A percentile compares a stretch with the other conserved stretches of the same genome.
Evolutionary conservation across 2,797 vertebrate species (phyloP).

Genomic region (Acanthurus leucopareius): DNA sequence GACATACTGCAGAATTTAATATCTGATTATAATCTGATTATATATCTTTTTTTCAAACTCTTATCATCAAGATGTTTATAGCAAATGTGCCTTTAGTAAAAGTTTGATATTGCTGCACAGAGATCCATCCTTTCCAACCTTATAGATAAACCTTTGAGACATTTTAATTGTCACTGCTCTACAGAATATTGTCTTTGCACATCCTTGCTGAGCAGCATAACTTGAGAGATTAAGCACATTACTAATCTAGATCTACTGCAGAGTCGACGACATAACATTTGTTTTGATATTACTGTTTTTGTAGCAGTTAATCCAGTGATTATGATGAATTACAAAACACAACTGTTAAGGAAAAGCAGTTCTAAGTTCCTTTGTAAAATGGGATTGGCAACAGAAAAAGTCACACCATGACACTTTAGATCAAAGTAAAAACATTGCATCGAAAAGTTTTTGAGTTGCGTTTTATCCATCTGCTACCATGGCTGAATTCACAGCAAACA

Average conservation of each 20-base stretch:
- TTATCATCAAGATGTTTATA: too few relatives aligned
- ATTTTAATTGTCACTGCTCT: constrained; percentile 60
- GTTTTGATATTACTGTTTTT: background rate
- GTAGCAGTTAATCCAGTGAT: background rate
- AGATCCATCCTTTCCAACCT: constrained; percentile 2
- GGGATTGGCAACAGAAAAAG: background rate
- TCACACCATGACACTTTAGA: background rate
- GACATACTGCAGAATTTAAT: too few relatives aligned
- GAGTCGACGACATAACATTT: background rate
- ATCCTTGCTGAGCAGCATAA: constrained; percentile 8
- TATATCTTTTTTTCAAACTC: too few relatives aligned
- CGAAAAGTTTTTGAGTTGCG: background rate
- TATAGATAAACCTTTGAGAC: constrained; percentile 3
- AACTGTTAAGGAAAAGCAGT: background rate
- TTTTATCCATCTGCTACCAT: background rate
- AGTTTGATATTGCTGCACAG: too few relatives aligned
- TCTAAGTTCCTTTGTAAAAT: background rate
- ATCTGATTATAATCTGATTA: too few relatives aligned
- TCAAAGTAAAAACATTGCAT: constrained; percentile 6
- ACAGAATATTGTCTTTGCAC: constrained; percentile 6
- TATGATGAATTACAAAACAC: background rate
- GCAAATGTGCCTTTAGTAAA: too few relatives aligned
- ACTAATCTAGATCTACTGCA: constrained; percentile 22
- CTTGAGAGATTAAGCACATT: constrained; percentile 34
- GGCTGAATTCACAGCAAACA: constrained; percentile 23